A percentile compares a stretch with the other conserved stretches of the same genome.
These are phyloP conservation scores for Latheticus oryzae DNA, from an alignment of 2,888 invertebrate genomes.

Conservation along the genomic window DNA sequence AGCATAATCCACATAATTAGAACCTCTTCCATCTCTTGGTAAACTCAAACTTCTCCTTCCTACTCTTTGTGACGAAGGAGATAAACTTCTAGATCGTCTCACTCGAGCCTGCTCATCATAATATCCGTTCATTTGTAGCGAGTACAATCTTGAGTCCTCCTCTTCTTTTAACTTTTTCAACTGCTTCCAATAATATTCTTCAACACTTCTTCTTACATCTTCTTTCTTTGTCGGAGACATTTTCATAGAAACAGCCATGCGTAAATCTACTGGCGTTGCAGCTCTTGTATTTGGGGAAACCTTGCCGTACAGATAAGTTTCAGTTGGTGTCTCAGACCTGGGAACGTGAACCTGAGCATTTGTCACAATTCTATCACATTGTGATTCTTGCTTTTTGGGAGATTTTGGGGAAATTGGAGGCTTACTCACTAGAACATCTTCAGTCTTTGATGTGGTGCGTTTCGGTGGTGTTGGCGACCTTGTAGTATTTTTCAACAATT, in stretches of 20 bases:
- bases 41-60: slow-evolving; percentile 64
- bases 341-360: slow-evolving; percentile 55
- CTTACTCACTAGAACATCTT: slow-evolving; percentile 42
- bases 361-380: slow-evolving; percentile 49
- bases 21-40: slow-evolving; percentile 48
- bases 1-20: slow-evolving; percentile 1
- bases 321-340: slow-evolving; percentile 45
- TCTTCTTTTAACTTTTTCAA: slow-evolving; percentile 73
- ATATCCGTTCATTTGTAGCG: slow-evolving; percentile 57
- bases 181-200: slow-evolving; percentile 78
- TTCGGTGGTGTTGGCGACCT: slow-evolving; percentile 49
- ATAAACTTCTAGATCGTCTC: slow-evolving; percentile 65
- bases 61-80: slow-evolving; percentile 63
- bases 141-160: slow-evolving; percentile 69
- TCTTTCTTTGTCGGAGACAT: slow-evolving; percentile 66
- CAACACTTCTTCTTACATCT: slow-evolving; percentile 71
- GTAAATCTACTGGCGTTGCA: slow-evolving; percentile 47
- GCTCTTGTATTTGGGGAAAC: slow-evolving; percentile 40
- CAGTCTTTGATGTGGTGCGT: slow-evolving; percentile 10
- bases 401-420: slow-evolving; percentile 48
- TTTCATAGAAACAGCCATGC: slow-evolving; percentile 45
- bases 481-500: slow-evolving; percentile 57
- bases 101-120: slow-evolving; percentile 58
- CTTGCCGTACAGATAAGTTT: slow-evolving; percentile 16
- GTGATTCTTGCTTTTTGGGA: slow-evolving; percentile 32